Evolutionary conservation across 2,113 vertebrate genomes (phyloP), one percentile per base, ranked within the genome.

Genomic region (Salvelinus fontinalis): DNA sequence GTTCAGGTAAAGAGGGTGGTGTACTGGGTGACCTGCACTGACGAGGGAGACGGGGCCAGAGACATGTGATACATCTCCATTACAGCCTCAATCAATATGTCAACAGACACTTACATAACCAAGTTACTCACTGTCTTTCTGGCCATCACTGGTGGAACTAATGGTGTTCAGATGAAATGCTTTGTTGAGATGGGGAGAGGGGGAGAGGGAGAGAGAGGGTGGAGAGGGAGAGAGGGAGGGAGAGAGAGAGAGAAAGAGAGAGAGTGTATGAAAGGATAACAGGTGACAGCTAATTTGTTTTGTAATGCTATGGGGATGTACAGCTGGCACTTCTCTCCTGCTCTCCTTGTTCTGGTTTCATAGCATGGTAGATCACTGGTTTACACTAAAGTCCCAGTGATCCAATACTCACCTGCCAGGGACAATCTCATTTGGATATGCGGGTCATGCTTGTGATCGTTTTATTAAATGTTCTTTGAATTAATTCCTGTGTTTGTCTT

Each of bases 81-180:
- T 1, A 14, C 67, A 6, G 0, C 79, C 39, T 85, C 86, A 70
- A 74, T 80, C 82, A 77, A 76, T 67, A 86, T 78, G 87, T 86
- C 85, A 84, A 81, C 78, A 79, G 79, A 77, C 77, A 81, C 74
- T 90, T 87, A 85, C 77, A 71, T 67, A 67, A 26, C 14, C 26
- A 29, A 67, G 62, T 29, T 31, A 16, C 12, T 27, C 27, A 14
- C 62, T 65, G 22, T 26, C 26, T 24, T 3, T 44, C 39, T 44
- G 54, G 20, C 54, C 18, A 5, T 20, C n/a, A 22, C 59, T 62
- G 59, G n/a, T 22, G n/a, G 18, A 62, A n/a, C n/a, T 62, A 62
- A 62, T 62, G 59, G n/a, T 62, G 49, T 62, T 22, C 54, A 57
- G 54, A 57, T 20, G 0, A 62, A 62, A 22, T 62, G 59, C 7